Base-by-base conservation (phyloP, 2,888 invertebrate species). In the Ditula angustiorana region DNA sequence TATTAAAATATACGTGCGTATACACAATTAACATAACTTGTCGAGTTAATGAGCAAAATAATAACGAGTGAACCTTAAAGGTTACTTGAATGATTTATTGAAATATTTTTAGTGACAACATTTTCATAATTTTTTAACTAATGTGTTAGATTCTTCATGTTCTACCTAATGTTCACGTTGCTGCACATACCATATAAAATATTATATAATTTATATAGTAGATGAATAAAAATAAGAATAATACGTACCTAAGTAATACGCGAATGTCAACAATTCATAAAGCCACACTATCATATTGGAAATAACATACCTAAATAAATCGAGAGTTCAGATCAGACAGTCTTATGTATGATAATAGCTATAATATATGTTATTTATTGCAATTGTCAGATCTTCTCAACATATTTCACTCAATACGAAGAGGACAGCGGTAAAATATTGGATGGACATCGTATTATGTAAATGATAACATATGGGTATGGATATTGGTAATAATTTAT, bases 321-420 rank as follows among this genome's bases (percentile, higher is more conserved):
- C 46, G 52, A 35, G 19, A 26, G 44, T 44, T 33, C 24, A 46
- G 30, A 46, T 24, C 35, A 61, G 46, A 35, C 61, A 1, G 13
- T 50, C 24, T 16, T 19, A 50, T 10, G 26, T 64, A 64, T 64
- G 52, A 35, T 58, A 64, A 64, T 64, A 28, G 33, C 13, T 16
- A 7, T 44, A 46, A 58, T 58, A 58, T 28, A 44, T n/a, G 21
- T 53, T 37, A 53, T 64, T 64, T 64, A 64, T 64, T 53, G 53
- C 50, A 21, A 35, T 4, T n/a, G 26, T 33, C 30, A 13, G 28
- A 44, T 41, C 21, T 55, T 23, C 41, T 28, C 37, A n/a, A 41
- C 28, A 49, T 37, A 24, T 50, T 47, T 46, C 28, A 52, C 58
- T 53, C 37, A 28, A 19, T 26, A 53, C 41, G 53, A 53, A 46